Evolutionary conservation across 2,888 invertebrate genomes (phyloP).

Genomic region (Drosophila borborema): DNA sequence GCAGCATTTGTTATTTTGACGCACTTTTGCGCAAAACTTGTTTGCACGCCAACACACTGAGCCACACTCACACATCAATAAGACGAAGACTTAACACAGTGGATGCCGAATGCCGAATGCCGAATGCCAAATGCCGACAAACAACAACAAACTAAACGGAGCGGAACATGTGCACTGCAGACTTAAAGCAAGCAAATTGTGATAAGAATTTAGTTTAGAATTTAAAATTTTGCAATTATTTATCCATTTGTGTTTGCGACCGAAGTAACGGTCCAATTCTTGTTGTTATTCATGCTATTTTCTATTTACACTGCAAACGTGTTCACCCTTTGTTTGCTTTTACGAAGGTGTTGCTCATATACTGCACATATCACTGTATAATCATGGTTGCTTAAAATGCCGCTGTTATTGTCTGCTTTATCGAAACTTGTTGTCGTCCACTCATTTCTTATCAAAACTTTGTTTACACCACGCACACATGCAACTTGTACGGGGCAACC

Average conservation of each 20-base stretch:
- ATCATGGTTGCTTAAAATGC: slow-evolving; percentile 31
- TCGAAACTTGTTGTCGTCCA: slow-evolving; percentile 35
- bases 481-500: slow-evolving; percentile 1
- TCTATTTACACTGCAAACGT: slow-evolving; percentile 18
- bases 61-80: slow-evolving; percentile 18
- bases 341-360: slow-evolving; percentile 18
- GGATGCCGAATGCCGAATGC: slow-evolving; percentile 10
- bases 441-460: slow-evolving; percentile 49
- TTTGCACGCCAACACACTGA: slow-evolving; percentile 40
- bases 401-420: slow-evolving; percentile 37
- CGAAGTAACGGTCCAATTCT: slow-evolving; percentile 10
- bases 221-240: slow-evolving; percentile 9
- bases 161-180: slow-evolving; percentile 6
- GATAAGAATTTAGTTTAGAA: slow-evolving; percentile 20
- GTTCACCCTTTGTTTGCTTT: slow-evolving; percentile 17
- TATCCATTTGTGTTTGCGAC: slow-evolving; percentile 11
- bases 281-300: slow-evolving; percentile 5
- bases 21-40: slow-evolving; percentile 54
- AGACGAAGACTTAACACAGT: slow-evolving; percentile 24
- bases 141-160: slow-evolving; percentile 28
- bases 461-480: slow-evolving; percentile 37
- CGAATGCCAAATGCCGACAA: slow-evolving; percentile 32
- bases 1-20: slow-evolving; percentile 50
- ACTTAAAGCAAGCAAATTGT: slow-evolving; percentile 4
- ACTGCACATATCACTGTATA: slow-evolving; percentile 12